Conservation (phyloP, 92 coral and sea anemone genomes). For the Umimayanthus chanpuru region DNA sequence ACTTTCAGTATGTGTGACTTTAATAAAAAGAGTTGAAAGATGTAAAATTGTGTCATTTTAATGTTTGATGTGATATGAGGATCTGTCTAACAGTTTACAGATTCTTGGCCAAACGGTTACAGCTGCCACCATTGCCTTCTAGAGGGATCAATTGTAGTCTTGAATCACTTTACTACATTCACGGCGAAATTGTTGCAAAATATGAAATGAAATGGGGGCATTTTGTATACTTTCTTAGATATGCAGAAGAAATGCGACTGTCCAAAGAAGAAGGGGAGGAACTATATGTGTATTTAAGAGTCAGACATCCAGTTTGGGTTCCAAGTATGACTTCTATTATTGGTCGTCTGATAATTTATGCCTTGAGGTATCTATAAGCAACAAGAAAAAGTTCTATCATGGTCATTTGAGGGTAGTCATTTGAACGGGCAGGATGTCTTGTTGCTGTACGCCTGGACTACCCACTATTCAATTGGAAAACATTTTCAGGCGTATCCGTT, state of each 20-base stretch:
- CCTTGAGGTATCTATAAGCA: neutral
- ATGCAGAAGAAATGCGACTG: neutral
- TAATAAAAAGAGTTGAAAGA: neutral
- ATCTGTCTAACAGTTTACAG: neutral
- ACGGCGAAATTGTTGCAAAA: neutral
- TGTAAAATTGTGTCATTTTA: neutral
- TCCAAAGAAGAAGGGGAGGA: neutral
- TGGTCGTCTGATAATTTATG: neutral
- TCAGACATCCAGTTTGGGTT: neutral
- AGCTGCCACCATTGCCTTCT: neutral
- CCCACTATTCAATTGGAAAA: constrained; percentile 6
- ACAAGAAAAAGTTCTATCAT: neutral
- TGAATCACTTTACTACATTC: neutral
- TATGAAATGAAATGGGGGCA: neutral
- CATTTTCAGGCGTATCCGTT: constrained; percentile 29
- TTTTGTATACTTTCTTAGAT: neutral
- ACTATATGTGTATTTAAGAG: neutral
- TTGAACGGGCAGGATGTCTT: constrained; percentile 10
- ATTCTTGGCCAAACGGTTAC: neutral
- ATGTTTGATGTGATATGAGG: constrained; percentile 4
- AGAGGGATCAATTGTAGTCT: neutral
- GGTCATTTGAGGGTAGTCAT: neutral
- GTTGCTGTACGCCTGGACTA: constrained; percentile 25
- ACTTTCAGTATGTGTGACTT: neutral
- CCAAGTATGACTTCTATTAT: neutral